Base-by-base conservation (phyloP, 2,888 invertebrate species). In the Drosophila putrida region DNA sequence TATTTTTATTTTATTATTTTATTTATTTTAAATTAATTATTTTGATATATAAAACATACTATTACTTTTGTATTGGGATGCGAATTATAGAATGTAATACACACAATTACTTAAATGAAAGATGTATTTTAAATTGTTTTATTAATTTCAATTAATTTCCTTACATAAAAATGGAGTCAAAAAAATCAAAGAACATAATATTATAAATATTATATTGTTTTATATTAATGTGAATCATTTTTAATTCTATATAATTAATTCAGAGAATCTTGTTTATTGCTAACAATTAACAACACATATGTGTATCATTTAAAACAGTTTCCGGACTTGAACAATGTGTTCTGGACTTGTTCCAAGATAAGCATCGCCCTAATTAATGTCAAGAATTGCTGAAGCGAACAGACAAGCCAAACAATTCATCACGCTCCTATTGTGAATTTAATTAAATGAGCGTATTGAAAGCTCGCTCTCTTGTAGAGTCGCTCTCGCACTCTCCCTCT, bases 301-400 rank as follows among this genome's bases (percentile, higher is more conserved):
- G n/a, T 5, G 15, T 53, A 46, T 49, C 6, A 46, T 55, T 60
- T 38, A 39, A 55, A 66, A 46, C 25, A 36, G 36, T 68, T 82
- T 88, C 78, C 81, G 81, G 53, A 87, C 53, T 46, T 5, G 6
- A 63, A 88, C 77, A 82, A 89, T 87, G 41, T 38, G 49, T n/a
- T 49, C 44, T 62, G 10, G 53, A 62, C 41, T 55, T 63, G 47
- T 62, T 28, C 11, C 8, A 5, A 63, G 74, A 83, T 82, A 71
- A 36, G 57, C 61, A 74, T 61, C 65, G 51, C 31, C 57, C 68
- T 55, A 87, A 87, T 82, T 82, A 80, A 59, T 74, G 75, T 59
- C 60, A 50, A 71, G 50, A 68, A 49, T 54, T 60, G 47, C 64
- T 76, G 55, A 69, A 51, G 68, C 80, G 67, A 43, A 39, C 50